phyloP scores from a whole-genome alignment of 2,113 vertebrate genomes.

The Orthonyx spaldingii region DNA sequence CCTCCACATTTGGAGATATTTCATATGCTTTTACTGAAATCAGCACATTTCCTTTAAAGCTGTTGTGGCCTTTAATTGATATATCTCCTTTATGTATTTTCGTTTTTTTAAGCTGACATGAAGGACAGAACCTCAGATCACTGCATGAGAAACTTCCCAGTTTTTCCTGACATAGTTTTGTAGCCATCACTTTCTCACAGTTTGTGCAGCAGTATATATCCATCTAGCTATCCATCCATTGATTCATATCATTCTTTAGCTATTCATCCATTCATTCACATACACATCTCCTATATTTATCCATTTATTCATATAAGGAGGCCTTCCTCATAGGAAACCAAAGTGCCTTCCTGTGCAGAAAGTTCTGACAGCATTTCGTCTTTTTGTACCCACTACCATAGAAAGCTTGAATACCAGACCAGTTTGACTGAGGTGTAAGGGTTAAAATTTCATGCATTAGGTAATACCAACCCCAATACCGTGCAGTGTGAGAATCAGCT shows the following conservation, averaged over 20 bases:
- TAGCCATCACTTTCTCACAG: background rate
- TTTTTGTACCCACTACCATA: background rate
- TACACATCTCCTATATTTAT: background rate
- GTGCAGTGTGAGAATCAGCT: background rate
- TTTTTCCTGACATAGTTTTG: background rate
- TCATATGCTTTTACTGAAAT: conserved; percentile 15
- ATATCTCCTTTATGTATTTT: background rate
- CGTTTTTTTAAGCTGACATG: background rate
- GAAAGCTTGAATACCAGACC: background rate
- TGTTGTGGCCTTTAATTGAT: background rate
- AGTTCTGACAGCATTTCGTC: background rate
- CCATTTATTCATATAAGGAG: background rate
- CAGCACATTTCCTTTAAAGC: background rate
- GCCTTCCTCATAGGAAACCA: background rate
- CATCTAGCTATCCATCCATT: background rate
- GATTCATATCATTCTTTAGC: background rate
- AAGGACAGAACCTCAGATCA: background rate
- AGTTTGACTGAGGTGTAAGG: background rate
- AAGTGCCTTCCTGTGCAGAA: background rate
- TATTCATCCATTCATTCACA: background rate
- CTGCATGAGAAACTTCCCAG: background rate
- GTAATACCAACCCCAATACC: background rate
- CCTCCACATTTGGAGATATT: background rate
- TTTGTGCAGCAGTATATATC: background rate
- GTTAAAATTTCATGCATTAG: background rate